Evolutionary conservation across 2,797 vertebrate species (phyloP), one percentile per base, ranked within the genome.

Genomic region (Danionella dracula): DNA sequence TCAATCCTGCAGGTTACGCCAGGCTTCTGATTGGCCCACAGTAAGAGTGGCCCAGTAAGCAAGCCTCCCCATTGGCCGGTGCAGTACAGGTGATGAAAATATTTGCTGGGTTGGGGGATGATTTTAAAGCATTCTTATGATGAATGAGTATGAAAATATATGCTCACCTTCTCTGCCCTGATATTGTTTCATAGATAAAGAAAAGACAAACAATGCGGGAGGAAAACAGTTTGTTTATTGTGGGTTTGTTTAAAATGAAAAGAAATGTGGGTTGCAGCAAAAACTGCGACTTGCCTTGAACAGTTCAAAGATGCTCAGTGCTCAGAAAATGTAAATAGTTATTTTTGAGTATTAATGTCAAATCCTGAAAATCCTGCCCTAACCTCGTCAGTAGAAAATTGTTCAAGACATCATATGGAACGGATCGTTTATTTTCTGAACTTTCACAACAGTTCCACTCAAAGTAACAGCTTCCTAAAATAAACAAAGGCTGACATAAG

Each of bases 11-110:
- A 74, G 58, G 68, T 78, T 73, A 67, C 71, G 71, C 41, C 13
- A 0, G 2, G 2, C 0, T 6, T 58, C 10, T 48, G 62, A 85
- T 85, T 89, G 88, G 89, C 82, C 73, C 72, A 70, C 62, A 0
- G 48, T 20, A 1, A 31, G 73, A 38, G 69, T 29, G 59, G 70
- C 66, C 76, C 72, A 68, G 35, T 70, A 75, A 70, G 68, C 21
- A 65, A 0, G 2, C 2, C 41, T 40, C 74, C 72, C 32, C 76
- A 88, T 85, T 90, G 90, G 90, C 82, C 83, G 23, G 23, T 27
- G 76, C 49, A 78, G n/a, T 55, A 4, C 72, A 63, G 80, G 88
- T 90, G 85, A 87, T 91, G 88, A 86, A 32, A 76, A 76, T 70
- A 70, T 79, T 68, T 68, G 70, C 72, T 65, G 80, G 78, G 80